Percentiles rank a stretch among this genome's conserved stretches.
phyloP scores from a whole-genome alignment of 53 echinoderm and acorn worm species.

The Patiria pectinifera region DNA sequence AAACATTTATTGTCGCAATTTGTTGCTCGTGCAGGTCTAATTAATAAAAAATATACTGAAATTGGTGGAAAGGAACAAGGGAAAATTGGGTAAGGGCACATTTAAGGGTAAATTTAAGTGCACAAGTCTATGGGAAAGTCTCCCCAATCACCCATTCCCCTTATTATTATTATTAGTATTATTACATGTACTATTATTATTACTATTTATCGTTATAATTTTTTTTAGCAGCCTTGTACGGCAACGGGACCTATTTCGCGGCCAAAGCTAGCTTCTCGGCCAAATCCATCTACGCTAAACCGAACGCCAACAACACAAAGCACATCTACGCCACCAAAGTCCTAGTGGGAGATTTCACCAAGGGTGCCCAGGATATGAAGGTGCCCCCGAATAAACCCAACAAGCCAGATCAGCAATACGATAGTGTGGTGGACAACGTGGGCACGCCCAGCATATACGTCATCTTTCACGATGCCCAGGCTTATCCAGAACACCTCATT shows the following conservation, averaged over 20 bases:
- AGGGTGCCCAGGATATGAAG: not conserved
- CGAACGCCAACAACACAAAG: constrained; percentile 8
- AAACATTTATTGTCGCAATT: no score
- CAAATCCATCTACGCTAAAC: constrained; percentile 33
- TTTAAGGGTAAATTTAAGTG: no score
- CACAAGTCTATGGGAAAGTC: no score
- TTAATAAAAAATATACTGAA: no score
- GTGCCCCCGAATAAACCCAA: constrained; percentile 30
- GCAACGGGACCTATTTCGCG: constrained; percentile 63
- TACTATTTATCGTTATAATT: not conserved
- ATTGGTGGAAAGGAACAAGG: no score
- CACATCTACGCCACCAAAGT: constrained; percentile 54
- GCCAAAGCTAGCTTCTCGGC: constrained; percentile 32
- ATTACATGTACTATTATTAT: no score
- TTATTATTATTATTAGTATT: no score
- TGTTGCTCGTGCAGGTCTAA: no score
- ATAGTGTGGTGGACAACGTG: constrained; percentile 41
- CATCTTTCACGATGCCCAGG: constrained; percentile 69
- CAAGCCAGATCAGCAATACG: not conserved
- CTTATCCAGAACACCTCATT: constrained; percentile 69
- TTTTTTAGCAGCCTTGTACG: not conserved
- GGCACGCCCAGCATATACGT: constrained; percentile 42
- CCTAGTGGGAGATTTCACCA: constrained; percentile 46
- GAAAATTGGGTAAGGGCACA: no score
- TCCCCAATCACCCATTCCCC: no score